Conservation (phyloP, 2,888 invertebrate genomes). For the Halocaridina rubra region DNA sequence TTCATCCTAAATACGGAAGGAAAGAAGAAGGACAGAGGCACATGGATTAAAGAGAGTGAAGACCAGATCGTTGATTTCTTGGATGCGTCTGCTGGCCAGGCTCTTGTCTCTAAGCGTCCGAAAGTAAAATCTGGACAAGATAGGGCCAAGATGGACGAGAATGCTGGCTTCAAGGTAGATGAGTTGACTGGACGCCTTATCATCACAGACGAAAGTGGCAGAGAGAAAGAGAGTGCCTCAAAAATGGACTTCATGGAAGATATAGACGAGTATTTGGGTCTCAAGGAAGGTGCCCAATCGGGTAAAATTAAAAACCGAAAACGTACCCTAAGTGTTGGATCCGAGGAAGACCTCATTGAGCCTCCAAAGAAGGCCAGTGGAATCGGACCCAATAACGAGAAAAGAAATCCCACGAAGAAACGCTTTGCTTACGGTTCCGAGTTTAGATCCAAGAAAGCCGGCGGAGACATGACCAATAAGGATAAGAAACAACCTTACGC, state of each 20-base stretch:
- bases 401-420: constrained; percentile 42
- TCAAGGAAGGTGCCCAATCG: constrained; percentile 31
- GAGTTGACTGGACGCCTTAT: constrained; percentile 35
- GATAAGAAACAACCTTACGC: constrained; percentile 84
- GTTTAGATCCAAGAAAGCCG: constrained; percentile 82
- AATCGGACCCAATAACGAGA: background rate
- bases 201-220: constrained; percentile 40
- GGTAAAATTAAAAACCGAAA: constrained; percentile 42
- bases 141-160: background rate
- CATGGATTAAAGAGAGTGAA: constrained; percentile 38
- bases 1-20: too few relatives aligned
- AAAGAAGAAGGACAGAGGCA: constrained; percentile 1
- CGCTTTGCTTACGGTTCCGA: constrained; percentile 71
- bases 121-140: constrained; percentile 51
- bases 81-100: constrained; percentile 77
- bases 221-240: too few relatives aligned
- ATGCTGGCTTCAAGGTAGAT: constrained; percentile 52
- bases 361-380: background rate
- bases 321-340: constrained; percentile 13
- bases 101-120: constrained; percentile 49
- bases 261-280: constrained; percentile 42
- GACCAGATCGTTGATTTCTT: constrained; percentile 83
- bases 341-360: background rate
- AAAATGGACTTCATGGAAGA: constrained; percentile 54
- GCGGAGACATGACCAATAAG: constrained; percentile 85